Base-by-base conservation (phyloP, 2,888 invertebrate genomes). In the Spisula subtruncata region DNA sequence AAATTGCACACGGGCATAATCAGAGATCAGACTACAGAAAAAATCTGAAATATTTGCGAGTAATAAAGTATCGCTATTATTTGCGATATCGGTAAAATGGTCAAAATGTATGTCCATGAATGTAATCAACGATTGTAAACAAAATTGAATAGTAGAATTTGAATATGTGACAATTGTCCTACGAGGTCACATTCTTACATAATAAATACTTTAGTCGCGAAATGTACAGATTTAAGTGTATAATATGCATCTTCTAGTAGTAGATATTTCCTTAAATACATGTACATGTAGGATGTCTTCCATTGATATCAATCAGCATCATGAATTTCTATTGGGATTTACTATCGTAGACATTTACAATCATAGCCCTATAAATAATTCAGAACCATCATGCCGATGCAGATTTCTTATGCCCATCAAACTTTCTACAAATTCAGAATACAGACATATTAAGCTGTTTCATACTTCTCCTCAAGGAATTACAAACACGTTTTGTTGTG, bases 311-410 rank as follows among this genome's bases (percentile, higher is more conserved):
- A 25, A 66, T 25, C 60, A 66, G 60, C 60, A 25, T 66, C n/a
- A 66, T 66, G 25, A 4, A 10, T 66, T 66, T n/a, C 4, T 1
- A n/a, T n/a, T 0, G 60, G 60, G n/a, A n/a, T n/a, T 66, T n/a
- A 66, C n/a, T 66, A 1, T 66, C 60, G 0, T n/a, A 66, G 60
- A n/a, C 60, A 10, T 25, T 5, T 12, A 25, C 25, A 25, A 66
- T 66, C 60, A 66, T 66, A 66, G 25, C 60, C n/a, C 60, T 25
- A 66, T 66, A 25, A 66, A 66, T 66, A 25, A 66, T 66, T 66
- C 60, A 66, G 25, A 10, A 66, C 60, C 25, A 25, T n/a, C 25
- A 25, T 66, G 25, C 12, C 6, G 51, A 25, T 66, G 60, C 6
- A 66, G 60, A 8, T 25, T 66, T 66, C 25, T n/a, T 25, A n/a